A percentile compares a stretch with the other conserved stretches of the same genome.
Evolutionary conservation across 2,888 invertebrate genomes (phyloP).

Genomic region (Abscondita cerata): DNA sequence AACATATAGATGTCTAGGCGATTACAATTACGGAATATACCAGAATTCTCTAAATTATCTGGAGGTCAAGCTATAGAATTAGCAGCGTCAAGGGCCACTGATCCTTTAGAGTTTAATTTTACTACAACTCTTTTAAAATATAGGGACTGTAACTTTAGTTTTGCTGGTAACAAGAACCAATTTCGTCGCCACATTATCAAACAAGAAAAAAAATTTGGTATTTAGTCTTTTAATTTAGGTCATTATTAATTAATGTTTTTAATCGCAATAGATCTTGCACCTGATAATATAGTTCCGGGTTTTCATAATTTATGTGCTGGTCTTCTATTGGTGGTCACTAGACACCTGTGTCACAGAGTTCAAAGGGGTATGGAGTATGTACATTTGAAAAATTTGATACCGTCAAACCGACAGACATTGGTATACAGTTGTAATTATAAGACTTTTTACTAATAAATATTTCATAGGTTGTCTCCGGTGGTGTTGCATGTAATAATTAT

Average conservation of each 20-base stretch:
- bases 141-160: constrained; percentile 90
- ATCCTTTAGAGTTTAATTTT: constrained; percentile 71
- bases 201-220: constrained; percentile 39
- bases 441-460: constrained; percentile 11
- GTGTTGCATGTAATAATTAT: constrained; percentile 92
- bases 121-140: constrained; percentile 68
- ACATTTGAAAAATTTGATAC: constrained; percentile 67
- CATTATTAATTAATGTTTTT: neutral
- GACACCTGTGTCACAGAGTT: constrained; percentile 82
- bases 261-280: constrained; percentile 62
- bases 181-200: constrained; percentile 52
- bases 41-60: constrained; percentile 73
- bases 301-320: constrained; percentile 85
- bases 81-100: constrained; percentile 72
- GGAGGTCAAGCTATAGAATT: constrained; percentile 89
- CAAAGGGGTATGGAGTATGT: constrained; percentile 84
- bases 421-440: constrained; percentile 53
- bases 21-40: constrained; percentile 80
- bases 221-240: neutral
- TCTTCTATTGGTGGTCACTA: constrained; percentile 75
- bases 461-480: constrained; percentile 86
- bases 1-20: constrained; percentile 76
- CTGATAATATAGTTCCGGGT: constrained; percentile 76
- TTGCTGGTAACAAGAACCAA: constrained; percentile 80
- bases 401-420: constrained; percentile 64